A percentile compares a stretch with the other conserved stretches of the same genome.
These are phyloP conservation scores for Uropetala carovei DNA, from an alignment of 2,888 invertebrate genomes.

Conservation along the genomic window DNA sequence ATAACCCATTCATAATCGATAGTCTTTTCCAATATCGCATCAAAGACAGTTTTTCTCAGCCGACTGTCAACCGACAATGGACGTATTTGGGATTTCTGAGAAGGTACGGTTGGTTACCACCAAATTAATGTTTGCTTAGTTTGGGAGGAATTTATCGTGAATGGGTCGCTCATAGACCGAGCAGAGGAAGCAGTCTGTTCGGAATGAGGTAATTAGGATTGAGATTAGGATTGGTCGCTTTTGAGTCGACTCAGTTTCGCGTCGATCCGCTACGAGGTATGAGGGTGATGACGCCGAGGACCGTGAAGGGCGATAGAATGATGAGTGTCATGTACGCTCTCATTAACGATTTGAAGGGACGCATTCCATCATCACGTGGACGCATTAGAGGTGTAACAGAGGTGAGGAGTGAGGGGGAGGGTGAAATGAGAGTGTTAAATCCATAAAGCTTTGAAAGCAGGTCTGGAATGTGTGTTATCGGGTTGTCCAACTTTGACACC, in stretches of 20 bases:
- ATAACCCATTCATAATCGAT: no score
- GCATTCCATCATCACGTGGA: background rate
- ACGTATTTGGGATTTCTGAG: no score
- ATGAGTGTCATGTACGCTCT: background rate
- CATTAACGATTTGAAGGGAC: slow-evolving; percentile 5
- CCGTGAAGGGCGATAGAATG: background rate
- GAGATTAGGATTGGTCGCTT: background rate
- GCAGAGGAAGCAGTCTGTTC: background rate
- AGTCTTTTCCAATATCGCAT: no score
- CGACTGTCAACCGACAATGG: no score
- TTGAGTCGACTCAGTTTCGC: no score
- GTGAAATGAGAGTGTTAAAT: background rate
- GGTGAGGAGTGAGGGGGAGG: background rate
- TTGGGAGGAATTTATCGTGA: background rate
- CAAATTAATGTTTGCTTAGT: background rate
- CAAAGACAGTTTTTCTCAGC: no score
- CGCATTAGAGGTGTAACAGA: background rate
- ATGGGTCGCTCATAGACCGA: background rate
- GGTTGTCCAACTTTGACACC: background rate
- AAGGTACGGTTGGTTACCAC: no score
- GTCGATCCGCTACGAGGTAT: no score
- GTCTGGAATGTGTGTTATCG: background rate
- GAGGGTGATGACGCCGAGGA: background rate
- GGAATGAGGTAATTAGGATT: background rate
- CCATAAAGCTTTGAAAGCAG: background rate